Base-by-base conservation (phyloP, 2,888 invertebrate species). In the Colletes collaris region DNA sequence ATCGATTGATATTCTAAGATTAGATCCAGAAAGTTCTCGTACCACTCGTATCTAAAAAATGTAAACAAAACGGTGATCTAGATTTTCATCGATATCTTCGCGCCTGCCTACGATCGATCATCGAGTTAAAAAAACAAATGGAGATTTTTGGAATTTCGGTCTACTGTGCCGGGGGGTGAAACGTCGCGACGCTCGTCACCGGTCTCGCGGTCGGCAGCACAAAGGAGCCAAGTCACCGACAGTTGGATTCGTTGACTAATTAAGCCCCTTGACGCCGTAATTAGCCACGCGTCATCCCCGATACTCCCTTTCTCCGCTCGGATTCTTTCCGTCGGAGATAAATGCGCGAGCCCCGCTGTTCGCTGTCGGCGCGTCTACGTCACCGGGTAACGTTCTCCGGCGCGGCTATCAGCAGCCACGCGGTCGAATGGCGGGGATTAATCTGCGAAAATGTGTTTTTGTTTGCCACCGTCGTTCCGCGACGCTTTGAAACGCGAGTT, bases 261-360 rank as follows among this genome's bases (percentile, higher is more conserved):
- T 87, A 87, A 85, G 81, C 80, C 79, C 78, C 86, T 87, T 76
- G 80, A 83, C 76, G 68, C 70, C 56, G 78, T 87, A 86, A 86
- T 86, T 86, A 86, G 81, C 82, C 76, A 80, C 76, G 73, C 78
- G 80, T 84, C 82, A 84, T 86, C 66, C 79, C 62, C 65, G 79
- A 78, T 81, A 56, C 63, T n/a, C 53, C 35, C 65, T 10, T 3
- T 11, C 44, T 44, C 27, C 40, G 40, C 40, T 40, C 35, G 68
- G 69, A 81, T 65, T 83, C 71, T 77, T 81, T 46, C 75, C 65
- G 55, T 44, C 40, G 11, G 72, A 73, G 73, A 74, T 67, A 79
- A 84, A 86, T 69, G 74, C 76, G 44, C 60, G 49, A 58, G 27
- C 46, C 37, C 37, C 11, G 56, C 19, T n/a, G 52, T 11, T 49